Conservation (phyloP, 2,888 invertebrate species). For the Camponotus fellah region DNA sequence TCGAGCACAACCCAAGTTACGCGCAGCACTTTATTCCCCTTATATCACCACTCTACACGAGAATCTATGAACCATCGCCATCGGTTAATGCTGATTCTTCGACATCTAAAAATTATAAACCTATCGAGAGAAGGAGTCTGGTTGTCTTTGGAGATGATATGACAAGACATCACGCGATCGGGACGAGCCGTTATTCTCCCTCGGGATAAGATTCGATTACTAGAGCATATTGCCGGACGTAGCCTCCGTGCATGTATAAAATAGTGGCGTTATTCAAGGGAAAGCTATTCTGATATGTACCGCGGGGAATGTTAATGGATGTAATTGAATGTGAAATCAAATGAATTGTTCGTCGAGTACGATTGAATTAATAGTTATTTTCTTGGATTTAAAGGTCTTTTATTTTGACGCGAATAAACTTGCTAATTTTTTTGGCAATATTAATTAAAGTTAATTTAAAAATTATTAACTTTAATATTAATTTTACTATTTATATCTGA, state of each 20-base stretch:
- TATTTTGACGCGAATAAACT: not conserved
- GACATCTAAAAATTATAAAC: constrained; percentile 50
- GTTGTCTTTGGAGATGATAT: constrained; percentile 33
- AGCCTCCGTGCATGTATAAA: constrained; percentile 10
- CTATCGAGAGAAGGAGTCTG: constrained; percentile 41
- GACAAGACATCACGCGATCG: constrained; percentile 51
- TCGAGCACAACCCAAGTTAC: constrained; percentile 60
- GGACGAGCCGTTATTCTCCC: constrained; percentile 46
- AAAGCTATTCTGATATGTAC: not conserved
- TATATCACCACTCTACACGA: not conserved
- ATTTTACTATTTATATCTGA: not conserved
- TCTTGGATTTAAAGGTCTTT: not conserved
- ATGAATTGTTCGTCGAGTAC: not conserved
- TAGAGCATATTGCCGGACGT: constrained; percentile 20
- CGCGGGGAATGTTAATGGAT: not conserved
- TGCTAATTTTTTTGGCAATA: not conserved
- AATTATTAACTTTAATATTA: too few relatives aligned
- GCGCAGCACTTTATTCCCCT: constrained; percentile 29
- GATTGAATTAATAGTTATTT: not conserved
- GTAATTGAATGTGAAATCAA: not conserved
- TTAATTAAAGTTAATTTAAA: constrained; percentile 5
- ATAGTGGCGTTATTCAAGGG: not conserved
- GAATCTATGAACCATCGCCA: constrained; percentile 12
- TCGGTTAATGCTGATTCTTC: constrained; percentile 32
- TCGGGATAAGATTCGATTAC: constrained; percentile 55